Evolutionary conservation across 2,888 invertebrate genomes (phyloP).

Genomic region (Nowickia ferox): DNA sequence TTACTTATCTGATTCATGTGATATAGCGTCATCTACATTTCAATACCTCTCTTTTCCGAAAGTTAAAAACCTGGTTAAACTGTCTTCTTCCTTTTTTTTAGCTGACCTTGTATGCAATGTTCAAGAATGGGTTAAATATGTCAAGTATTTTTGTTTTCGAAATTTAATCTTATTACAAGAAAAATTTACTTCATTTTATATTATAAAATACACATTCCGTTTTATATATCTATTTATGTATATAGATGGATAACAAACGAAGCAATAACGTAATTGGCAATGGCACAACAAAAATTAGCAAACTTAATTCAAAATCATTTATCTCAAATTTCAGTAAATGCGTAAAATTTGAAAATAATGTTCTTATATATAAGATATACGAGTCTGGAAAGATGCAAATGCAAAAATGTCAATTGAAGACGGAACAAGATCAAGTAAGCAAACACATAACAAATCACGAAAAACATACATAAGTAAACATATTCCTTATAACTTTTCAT

Average conservation of each 20-base stretch:
- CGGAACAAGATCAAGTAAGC: slow-evolving; percentile 71
- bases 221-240: no score
- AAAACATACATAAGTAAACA: not conserved
- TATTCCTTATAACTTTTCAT: not conserved
- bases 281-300: slow-evolving; percentile 13
- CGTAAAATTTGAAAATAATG: slow-evolving; percentile 52
- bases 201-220: no score
- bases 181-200: not conserved
- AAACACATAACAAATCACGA: no score
- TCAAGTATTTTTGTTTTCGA: no score
- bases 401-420: slow-evolving; percentile 63
- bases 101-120: no score
- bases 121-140: no score
- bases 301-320: not conserved
- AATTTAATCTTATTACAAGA: not conserved
- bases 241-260: slow-evolving; percentile 42
- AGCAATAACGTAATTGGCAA: not conserved
- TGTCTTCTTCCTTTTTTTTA: no score
- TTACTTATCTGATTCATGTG: no score
- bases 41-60: no score
- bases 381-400: slow-evolving; percentile 70
- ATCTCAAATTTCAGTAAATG: not conserved
- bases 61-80: no score
- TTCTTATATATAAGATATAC: slow-evolving; percentile 69
- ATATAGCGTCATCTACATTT: no score